Evolutionary conservation across 1,140 invertebrate species (phyloP), one percentile per base, ranked within the genome.

Genomic region (Araneus ventricosus): DNA sequence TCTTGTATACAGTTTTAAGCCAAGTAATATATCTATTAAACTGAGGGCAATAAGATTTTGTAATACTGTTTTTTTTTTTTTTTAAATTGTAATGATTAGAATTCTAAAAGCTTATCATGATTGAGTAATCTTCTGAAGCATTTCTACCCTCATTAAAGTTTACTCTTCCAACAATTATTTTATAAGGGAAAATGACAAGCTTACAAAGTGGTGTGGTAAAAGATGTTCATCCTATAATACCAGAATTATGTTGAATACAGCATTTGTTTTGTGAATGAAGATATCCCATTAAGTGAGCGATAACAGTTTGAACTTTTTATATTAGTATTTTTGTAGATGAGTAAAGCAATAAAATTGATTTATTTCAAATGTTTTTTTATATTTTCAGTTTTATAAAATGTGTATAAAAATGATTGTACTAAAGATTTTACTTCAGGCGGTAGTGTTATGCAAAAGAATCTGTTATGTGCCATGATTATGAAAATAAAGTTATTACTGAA

Each of bases 381-480:
- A 30, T 79, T 30, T 79, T 79, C 75, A 30, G 10, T 20, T 8
- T 8, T 79, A 79, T 37, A 79, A 79, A 79, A 79, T 37, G 4
- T 79, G 14, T 79, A 20, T 39, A 20, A 20, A 24, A 30, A 79
- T 27, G 37, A 79, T 27, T 79, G 75, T 34, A 20, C 24, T 79
- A 39, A 79, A 79, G 27, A 27, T 79, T 79, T 79, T 86, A 59
- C 84, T 59, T 86, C 84, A 86, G 84, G 57, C 84, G 57, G 45
- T 59, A 86, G 84, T 86, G 34, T 86, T 86, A 52, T 52, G 30
- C 41, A 45, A 86, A 59, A 27, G 30, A 59, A 52, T 86, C 57
- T 27, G 30, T 59, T 86, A 86, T 86, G 84, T 86, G 84, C 84
- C 84, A 86, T 86, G 84, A 34, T 61, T 39, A 59, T 86, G 84